A percentile compares a stretch with the other conserved stretches of the same genome.
These are phyloP conservation scores for Phortica variegata DNA, from an alignment of 1,140 invertebrate species.

Conservation along the genomic window DNA sequence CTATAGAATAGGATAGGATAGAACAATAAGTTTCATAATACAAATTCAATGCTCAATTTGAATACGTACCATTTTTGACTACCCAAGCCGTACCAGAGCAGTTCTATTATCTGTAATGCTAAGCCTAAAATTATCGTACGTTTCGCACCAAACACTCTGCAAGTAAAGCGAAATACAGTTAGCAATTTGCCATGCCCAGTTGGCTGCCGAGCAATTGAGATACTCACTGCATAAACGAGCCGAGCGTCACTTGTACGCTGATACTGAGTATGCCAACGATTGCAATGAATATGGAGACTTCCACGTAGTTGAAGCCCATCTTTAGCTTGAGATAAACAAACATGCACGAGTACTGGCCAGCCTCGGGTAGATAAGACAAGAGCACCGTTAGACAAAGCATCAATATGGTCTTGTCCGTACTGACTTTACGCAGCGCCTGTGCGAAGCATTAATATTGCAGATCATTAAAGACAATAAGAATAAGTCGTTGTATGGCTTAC, in stretches of 20 bases:
- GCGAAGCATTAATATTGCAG: slow-evolving; percentile 12
- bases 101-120: slow-evolving; percentile 93
- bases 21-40: not conserved
- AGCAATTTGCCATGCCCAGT: not conserved
- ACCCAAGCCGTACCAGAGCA: slow-evolving; percentile 94
- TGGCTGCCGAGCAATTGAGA: too few relatives aligned
- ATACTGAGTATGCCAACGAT: slow-evolving; percentile 96
- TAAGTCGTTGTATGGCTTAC: slow-evolving; percentile 57
- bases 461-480: not conserved
- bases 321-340: slow-evolving; percentile 99
- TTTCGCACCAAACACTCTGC: slow-evolving; percentile 78
- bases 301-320: slow-evolving; percentile 92
- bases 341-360: slow-evolving; percentile 98
- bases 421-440: slow-evolving; percentile 85
- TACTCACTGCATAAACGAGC: slow-evolving; percentile 74
- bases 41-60: not conserved
- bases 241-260: slow-evolving; percentile 87
- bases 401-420: slow-evolving; percentile 93
- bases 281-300: slow-evolving; percentile 97
- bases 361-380: slow-evolving; percentile 97
- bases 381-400: slow-evolving; percentile 97
- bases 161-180: not conserved
- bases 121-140: slow-evolving; percentile 97
- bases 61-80: slow-evolving; percentile 59
- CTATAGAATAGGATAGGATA: slow-evolving; percentile 57